A percentile compares a stretch with the other conserved stretches of the same genome.
These are phyloP conservation scores for Macrotis lagotis DNA, from an alignment of 2,113 vertebrate species.

Conservation along the genomic window DNA sequence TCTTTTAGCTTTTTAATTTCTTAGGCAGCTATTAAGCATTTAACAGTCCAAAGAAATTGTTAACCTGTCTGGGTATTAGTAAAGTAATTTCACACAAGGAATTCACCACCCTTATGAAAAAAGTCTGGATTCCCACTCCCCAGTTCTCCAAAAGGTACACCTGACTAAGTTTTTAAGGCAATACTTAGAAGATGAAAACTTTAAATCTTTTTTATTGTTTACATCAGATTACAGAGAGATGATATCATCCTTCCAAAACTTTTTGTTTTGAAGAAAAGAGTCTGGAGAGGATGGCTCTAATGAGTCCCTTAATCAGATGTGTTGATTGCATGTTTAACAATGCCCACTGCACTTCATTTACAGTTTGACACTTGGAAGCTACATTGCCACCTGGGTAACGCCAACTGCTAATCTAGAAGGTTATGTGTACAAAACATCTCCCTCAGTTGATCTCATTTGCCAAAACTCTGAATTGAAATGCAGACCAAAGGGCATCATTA, in stretches of 20 bases:
- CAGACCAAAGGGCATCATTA: slow-evolving; percentile 73
- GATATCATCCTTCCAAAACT: slow-evolving; percentile 55
- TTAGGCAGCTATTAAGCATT: background rate
- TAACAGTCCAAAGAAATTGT: background rate
- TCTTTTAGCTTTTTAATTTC: background rate
- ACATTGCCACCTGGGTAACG: background rate
- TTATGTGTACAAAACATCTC: background rate
- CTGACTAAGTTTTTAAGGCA: background rate
- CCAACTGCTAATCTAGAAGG: background rate
- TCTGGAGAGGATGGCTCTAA: slow-evolving; percentile 56
- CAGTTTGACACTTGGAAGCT: slow-evolving; percentile 49
- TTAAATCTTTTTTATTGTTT: slow-evolving; percentile 50
- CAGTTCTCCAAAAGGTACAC: background rate
- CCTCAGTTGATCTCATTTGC: slow-evolving; percentile 57
- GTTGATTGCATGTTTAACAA: slow-evolving; percentile 76
- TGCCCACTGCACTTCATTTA: slow-evolving; percentile 64
- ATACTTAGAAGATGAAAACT: slow-evolving; percentile 14
- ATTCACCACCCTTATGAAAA: background rate
- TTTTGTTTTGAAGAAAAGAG: slow-evolving; percentile 63
- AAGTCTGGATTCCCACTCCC: background rate
- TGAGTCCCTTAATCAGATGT: slow-evolving; percentile 74
- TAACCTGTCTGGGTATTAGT: background rate
- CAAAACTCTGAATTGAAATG: slow-evolving; percentile 50
- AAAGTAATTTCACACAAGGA: background rate
- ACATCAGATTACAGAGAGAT: slow-evolving; percentile 60